phyloP scores from a whole-genome alignment of 2,888 invertebrate species.

The Psococerastis gibbosa region DNA sequence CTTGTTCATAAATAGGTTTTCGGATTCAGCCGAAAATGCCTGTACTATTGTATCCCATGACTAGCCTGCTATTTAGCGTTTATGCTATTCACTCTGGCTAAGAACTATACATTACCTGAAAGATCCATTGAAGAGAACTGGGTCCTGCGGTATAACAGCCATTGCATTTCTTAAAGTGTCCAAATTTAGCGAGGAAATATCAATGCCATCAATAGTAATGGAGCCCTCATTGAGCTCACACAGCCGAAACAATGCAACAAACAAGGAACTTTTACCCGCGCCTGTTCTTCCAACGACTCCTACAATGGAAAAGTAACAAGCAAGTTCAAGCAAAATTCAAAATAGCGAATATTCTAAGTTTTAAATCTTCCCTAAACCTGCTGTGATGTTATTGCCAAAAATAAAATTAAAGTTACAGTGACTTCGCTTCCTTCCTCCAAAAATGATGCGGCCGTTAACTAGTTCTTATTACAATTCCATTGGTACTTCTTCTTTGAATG shows the following conservation, averaged over 20 bases:
- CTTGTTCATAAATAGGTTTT: no score
- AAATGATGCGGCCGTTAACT: no score
- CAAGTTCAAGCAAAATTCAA: not conserved
- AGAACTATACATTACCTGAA: conserved; percentile 31
- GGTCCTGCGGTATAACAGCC: conserved; percentile 40
- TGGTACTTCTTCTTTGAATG: not conserved
- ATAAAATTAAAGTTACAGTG: no score
- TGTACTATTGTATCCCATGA: no score
- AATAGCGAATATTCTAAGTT: no score
- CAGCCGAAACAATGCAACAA: conserved; percentile 36
- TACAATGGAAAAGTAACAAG: conserved; percentile 17
- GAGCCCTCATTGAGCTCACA: conserved; percentile 32
- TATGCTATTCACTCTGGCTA: no score
- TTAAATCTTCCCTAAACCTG: no score
- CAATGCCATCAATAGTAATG: conserved; percentile 33
- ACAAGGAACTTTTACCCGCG: conserved; percentile 36
- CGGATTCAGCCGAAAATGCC: no score
- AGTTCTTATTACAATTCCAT: not conserved
- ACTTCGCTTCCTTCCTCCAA: no score
- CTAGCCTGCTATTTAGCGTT: no score
- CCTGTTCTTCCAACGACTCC: conserved; percentile 31
- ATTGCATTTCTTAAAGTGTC: conserved; percentile 30
- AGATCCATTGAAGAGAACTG: conserved; percentile 37
- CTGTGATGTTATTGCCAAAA: no score
- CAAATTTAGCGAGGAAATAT: conserved; percentile 29